Evolutionary conservation across 2,113 vertebrate genomes (phyloP), one percentile per base, ranked within the genome.

Genomic region (Mellivora capensis): DNA sequence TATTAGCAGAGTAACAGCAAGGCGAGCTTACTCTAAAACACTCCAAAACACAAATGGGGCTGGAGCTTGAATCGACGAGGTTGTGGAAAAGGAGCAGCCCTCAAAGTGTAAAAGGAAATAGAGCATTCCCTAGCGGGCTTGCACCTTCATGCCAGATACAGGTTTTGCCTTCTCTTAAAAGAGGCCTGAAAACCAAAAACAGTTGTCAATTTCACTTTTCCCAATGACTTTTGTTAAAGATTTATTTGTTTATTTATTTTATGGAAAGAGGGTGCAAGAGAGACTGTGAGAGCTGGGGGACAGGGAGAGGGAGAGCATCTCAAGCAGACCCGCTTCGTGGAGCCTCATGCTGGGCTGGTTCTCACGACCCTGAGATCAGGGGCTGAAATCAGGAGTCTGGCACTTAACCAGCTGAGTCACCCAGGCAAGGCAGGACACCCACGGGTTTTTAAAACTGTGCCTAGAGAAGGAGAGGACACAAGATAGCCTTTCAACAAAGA

Each of bases 91-190:
- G 10, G 3, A 6, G 7, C 11, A 25, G 10, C 29, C 23, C 11
- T 8, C 7, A 9, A 1, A 2, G 2, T 37, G 6, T 44, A 20
- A 31, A 84, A 27, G 34, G 8, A 21, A 31, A 4, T 1, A 6
- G 11, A 21, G 5, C 74, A 25, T n/a, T 89, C 49, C 21, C 15
- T 14, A 67, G 10, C 37, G n/a, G 4, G 15, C 9, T 34, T 15
- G 37, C 0, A 1, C 31, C n/a, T 83, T 34, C 44, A 2, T 34
- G 49, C 18, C 47, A 57, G 6, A 29, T 20, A 14, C 44, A 49
- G 13, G 13, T 62, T 18, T 91, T 72, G 49, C 13, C 37, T 79
- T 49, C 49, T 15, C 31, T 64, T 37, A 49, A 90, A 76, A 39
- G 29, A 25, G 54, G 13, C 21, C 20, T 15, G 23, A 47, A 90